These are phyloP conservation scores for Lynx canadensis DNA, from an alignment of 2,113 vertebrate genomes.

Conservation along the genomic window DNA sequence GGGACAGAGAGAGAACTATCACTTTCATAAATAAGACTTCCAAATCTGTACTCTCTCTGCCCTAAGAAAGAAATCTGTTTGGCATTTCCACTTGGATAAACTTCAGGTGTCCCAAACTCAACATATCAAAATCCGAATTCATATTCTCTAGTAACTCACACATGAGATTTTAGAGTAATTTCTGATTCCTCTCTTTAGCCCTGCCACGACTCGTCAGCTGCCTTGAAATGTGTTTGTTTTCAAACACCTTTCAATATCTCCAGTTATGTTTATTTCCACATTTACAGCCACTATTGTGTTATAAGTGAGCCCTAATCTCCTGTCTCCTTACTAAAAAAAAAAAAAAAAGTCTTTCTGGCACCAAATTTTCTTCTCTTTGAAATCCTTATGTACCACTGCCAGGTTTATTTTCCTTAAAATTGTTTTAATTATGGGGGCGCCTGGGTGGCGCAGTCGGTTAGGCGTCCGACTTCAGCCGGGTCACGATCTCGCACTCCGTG, in stretches of 20 bases:
- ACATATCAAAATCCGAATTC: background rate
- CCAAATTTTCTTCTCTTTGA: background rate
- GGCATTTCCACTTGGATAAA: background rate
- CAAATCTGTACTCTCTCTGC: background rate
- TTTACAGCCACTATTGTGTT: background rate
- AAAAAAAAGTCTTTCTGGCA: background rate
- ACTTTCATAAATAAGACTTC: conserved; percentile 15
- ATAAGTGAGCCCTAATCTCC: background rate
- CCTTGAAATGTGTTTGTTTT: background rate
- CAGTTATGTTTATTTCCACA: background rate
- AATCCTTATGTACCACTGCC: background rate
- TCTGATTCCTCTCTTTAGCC: background rate
- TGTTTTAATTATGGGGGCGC: background rate
- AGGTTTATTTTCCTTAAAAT: background rate
- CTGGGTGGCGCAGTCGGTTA: too few species aligned
- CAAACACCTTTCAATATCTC: background rate
- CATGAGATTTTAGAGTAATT: background rate
- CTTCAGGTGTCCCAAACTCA: background rate
- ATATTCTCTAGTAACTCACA: background rate
- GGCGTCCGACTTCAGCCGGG: too few species aligned
- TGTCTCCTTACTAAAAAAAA: background rate
- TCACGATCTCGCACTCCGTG: too few species aligned
- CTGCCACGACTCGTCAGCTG: background rate
- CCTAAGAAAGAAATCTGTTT: background rate
- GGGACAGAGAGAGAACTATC: background rate